Evolutionary conservation across 2,888 invertebrate species (phyloP), one percentile per base, ranked within the genome.

Genomic region (Neoascia interrupta): DNA sequence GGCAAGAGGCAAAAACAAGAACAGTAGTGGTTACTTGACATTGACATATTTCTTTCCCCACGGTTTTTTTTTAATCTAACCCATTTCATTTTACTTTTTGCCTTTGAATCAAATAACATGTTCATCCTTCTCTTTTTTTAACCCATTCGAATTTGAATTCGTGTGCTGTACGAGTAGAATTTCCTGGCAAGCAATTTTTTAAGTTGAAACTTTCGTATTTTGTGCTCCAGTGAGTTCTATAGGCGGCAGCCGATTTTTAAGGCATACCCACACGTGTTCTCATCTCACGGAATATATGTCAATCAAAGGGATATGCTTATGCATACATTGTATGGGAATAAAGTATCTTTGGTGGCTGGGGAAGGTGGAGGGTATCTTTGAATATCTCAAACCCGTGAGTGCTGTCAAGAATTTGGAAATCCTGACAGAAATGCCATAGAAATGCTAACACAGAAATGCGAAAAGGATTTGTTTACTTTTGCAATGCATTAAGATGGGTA

Each of bases 351-450:
- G 26, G 5, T 26, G 26, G 26, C 26, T 26, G 4, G 26, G 23
- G 39, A 19, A 28, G 3, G n/a, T 34, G 36, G 13, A 45, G 36
- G 36, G 34, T 34, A 28, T 39, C 19, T 6, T 16, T 3, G 23
- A 16, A n/a, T 49, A 13, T 11, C 26, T 28, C 34, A 23, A 53
- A 54, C 53, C 36, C 45, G 45, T 54, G 54, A 15, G 39, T 56
- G 37, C 68, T 68, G 68, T 68, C 68, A 49, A 49, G 49, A 34
- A 56, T 68, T 58, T 21, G n/a, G 16, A 68, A 56, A 68, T 56
- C 31, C 47, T 49, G 56, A 49, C 54, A 66, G 54, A 56, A 63
- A 63, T 43, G 23, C 23, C 11, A 53, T 18, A 15, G 8, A 51
- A 39, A 56, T 31, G 19, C 45, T 13, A 34, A 15, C 18, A 26